Evolutionary conservation across 2,113 vertebrate genomes (phyloP), one percentile per base, ranked within the genome.

Genomic region (Lepus americanus): DNA sequence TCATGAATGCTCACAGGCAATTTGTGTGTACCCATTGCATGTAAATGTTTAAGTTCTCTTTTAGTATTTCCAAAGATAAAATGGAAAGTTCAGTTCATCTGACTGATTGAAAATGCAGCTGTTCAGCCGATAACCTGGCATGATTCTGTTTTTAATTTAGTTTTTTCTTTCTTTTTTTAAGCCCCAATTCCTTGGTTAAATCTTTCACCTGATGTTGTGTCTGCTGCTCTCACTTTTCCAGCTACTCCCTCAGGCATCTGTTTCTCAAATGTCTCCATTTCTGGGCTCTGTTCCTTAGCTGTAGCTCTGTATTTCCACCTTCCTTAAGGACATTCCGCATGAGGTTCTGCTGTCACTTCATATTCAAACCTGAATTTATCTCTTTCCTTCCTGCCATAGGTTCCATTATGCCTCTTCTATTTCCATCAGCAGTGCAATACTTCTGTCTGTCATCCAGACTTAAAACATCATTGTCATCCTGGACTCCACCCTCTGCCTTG

Each of bases 281-380:
- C 66, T 19, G 49, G 72, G 44, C 87, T 76, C 25, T 29, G 17
- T 22, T 67, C 44, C 64, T 33, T 19, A 8, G 23, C 25, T 31
- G 20, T 5, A 33, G 64, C 64, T 93, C 9, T 49, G 0, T 76
- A 23, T 59, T 78, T 66, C 81, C 31, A 61, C 64, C 31, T 72
- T 66, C 36, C 66, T 74, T 92, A 66, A 81, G 91, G 86, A 80
- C 61, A 53, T 39, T 39, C 53, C 4, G 13, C 76, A 80, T 36
- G 77, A 77, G 33, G 81, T 86, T 79, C 64, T 67, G 55, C 51
- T 88, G 74, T 86, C 51, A 31, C 61, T 86, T 93, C 31, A 33
- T 66, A 76, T 93, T 93, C 51, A 87, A 23, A 67, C 73, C 25
- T 20, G 83, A 80, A 23, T 94, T 67, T 53, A n/a, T 86, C 77